Conservation (phyloP, 1,140 invertebrate genomes). For the Drosophila lacteicornis region DNA sequence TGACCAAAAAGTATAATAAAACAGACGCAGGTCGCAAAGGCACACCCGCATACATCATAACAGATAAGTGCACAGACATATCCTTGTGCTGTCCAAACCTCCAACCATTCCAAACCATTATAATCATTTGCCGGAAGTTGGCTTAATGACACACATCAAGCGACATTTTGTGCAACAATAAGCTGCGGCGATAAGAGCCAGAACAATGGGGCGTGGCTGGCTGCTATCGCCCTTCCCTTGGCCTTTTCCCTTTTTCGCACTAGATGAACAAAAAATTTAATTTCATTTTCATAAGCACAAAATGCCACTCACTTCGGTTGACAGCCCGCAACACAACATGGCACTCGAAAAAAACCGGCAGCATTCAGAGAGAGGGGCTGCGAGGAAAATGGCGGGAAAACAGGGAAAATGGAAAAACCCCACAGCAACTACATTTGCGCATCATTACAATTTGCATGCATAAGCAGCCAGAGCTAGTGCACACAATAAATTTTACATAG, state of each 20-base stretch:
- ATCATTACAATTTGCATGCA: slow-evolving; percentile 78
- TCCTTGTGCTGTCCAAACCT: slow-evolving; percentile 11
- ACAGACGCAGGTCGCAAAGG: slow-evolving; percentile 56
- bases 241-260: slow-evolving; percentile 3
- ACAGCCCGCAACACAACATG: slow-evolving; percentile 36
- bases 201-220: slow-evolving; percentile 53
- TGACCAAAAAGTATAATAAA: slow-evolving; percentile 29
- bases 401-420: slow-evolving; percentile 8
- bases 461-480: slow-evolving; percentile 56
- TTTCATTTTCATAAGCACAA: slow-evolving; percentile 76
- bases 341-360: slow-evolving; percentile 23
- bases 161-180: slow-evolving; percentile 56
- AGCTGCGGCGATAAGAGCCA: slow-evolving; percentile 56
- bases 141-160: slow-evolving; percentile 59
- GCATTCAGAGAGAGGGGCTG: slow-evolving; percentile 18
- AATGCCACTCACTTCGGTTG: slow-evolving; percentile 69
- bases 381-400: slow-evolving; percentile 10
- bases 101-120: slow-evolving; percentile 10
- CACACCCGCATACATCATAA: slow-evolving; percentile 43
- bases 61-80: slow-evolving; percentile 30
- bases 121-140: slow-evolving; percentile 65
- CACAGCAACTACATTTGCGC: slow-evolving; percentile 51
- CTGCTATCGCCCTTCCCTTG: slow-evolving; percentile 7
- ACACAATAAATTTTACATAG: slow-evolving; percentile 75
- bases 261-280: slow-evolving; percentile 56